Conservation (phyloP, 2,797 vertebrate species). For the Sarcophilus harrisii region DNA sequence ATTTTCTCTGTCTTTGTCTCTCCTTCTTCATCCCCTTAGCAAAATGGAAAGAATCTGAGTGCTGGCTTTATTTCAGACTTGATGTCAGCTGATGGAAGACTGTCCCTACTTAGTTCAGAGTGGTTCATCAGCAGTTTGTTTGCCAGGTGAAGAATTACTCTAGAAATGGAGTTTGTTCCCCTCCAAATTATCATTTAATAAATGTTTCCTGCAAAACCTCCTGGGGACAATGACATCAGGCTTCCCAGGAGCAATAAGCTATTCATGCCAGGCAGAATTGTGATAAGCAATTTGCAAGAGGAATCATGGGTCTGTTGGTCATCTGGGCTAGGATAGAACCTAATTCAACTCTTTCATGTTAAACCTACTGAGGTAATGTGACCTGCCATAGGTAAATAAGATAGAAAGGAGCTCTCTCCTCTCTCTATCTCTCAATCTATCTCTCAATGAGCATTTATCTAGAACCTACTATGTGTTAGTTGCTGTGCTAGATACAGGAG, state of each 20-base stretch:
- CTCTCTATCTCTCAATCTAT: no score
- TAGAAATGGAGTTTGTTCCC: constrained; percentile 18
- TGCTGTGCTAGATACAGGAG: not conserved
- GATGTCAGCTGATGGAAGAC: not conserved
- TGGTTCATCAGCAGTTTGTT: not conserved
- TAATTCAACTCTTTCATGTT: not conserved
- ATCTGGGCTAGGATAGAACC: not conserved
- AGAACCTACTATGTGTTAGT: not conserved
- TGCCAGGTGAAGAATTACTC: not conserved
- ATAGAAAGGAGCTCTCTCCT: no score
- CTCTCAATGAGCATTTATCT: not conserved
- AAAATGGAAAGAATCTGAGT: not conserved
- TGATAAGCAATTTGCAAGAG: constrained; percentile 21
- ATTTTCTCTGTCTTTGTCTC: not conserved
- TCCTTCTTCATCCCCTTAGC: not conserved
- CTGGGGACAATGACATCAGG: not conserved
- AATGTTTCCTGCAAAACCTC: constrained; percentile 37
- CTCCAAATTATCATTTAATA: not conserved
- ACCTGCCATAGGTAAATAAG: not conserved
- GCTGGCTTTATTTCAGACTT: not conserved
- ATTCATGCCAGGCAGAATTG: not conserved
- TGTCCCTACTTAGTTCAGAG: not conserved
- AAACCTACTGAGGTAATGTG: not conserved
- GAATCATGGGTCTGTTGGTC: not conserved
- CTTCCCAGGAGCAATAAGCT: constrained; percentile 15